Evolutionary conservation across 1,140 invertebrate genomes (phyloP), one percentile per base, ranked within the genome.

Genomic region (Panulirus ornatus): DNA sequence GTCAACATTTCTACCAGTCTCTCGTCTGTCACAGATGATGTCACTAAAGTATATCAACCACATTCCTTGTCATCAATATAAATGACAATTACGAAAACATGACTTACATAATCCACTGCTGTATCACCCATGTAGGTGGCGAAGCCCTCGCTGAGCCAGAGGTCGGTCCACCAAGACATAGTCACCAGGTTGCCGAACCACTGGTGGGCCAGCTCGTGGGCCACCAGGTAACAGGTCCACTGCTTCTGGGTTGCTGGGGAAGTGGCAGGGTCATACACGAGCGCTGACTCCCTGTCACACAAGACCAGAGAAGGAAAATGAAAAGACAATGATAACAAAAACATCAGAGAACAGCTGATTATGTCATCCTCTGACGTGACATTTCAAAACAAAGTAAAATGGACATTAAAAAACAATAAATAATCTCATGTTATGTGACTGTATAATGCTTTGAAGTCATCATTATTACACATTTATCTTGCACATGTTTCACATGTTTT

Each of bases 111-210:
- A 36, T 92, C 88, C n/a, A 91, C 95, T n/a, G 89, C 92, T 8
- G 84, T n/a, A 42, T 90, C 73, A 9, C 87, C 92, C 44, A 92
- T 78, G 58, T 92, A 92, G 30, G 87, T 88, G n/a, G 92, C 92
- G 84, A 92, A 92, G 27, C 92, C 87, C 93, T 95, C 95, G 92
- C 96, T 95, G 6, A 95, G 92, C 95, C 95, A 95, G 58, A 96
- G 91, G 90, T 95, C 94, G 92, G 94, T 93, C 95, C 95, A 95
- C 95, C 95, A 95, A 44, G 93, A 92, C 93, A 94, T 93, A 0
- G 97, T 97, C 0, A 97, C 97, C 47, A 97, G 93, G 93, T 97
- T 97, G 0, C 97, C 97, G 93, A 96, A 96, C 95, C 95, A 96
- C 93, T 95, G 92, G 93, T 97, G 97, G 1, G 96, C 96, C n/a